These are phyloP conservation scores for Bufotes viridis DNA, from an alignment of 2,797 vertebrate species.

Conservation along the genomic window DNA sequence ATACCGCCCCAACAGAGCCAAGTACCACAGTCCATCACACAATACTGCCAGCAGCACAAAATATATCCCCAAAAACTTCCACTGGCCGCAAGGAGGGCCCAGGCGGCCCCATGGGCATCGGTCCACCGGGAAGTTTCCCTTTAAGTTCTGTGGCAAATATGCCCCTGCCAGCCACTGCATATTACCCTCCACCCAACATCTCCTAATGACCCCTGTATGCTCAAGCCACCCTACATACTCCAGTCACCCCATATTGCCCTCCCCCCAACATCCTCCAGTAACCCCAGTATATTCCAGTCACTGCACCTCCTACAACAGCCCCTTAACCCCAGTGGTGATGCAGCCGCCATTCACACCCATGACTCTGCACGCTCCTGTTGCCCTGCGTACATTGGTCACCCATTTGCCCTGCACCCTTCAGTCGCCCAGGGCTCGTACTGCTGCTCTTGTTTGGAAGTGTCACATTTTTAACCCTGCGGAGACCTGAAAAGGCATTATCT, in stretches of 20 bases:
- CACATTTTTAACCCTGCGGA: slow-evolving; percentile 38
- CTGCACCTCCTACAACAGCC: neutral
- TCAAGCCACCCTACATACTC: neutral
- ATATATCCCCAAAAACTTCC: too few relatives aligned
- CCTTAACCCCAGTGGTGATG: too few relatives aligned
- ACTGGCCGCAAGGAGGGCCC: too few relatives aligned
- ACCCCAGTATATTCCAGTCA: neutral
- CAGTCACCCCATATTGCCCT: neutral
- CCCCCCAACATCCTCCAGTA: too few relatives aligned
- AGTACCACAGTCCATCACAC: too few relatives aligned
- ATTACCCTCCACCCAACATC: neutral
- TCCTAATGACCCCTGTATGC: neutral
- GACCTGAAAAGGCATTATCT: slow-evolving; percentile 36
- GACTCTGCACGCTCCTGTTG: neutral
- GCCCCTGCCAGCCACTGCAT: neutral
- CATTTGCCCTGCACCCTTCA: neutral
- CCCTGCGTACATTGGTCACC: neutral
- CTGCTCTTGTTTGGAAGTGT: slow-evolving; percentile 16
- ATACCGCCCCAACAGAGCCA: too few relatives aligned
- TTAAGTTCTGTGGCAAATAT: too few relatives aligned
- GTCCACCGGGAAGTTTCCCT: too few relatives aligned
- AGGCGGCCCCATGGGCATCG: too few relatives aligned
- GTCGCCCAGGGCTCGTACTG: neutral
- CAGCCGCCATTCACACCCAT: too few relatives aligned
- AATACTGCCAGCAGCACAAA: too few relatives aligned